Base-by-base conservation (phyloP, 2,797 vertebrate genomes). In the Microctenopoma steveboyesi region DNA sequence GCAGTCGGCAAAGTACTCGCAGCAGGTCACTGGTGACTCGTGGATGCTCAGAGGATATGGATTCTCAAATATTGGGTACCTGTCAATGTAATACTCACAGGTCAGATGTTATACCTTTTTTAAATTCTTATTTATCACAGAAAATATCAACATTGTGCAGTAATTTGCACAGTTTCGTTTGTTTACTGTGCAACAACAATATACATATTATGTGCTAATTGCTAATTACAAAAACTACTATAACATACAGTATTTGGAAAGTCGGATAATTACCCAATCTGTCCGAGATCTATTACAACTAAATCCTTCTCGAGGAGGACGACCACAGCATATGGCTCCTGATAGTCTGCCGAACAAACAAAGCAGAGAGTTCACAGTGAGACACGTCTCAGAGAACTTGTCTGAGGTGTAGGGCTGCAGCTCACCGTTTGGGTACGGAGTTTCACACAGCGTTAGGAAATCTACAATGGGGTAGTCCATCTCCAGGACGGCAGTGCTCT, bases 381-480 rank as follows among this genome's bases (percentile, higher is more conserved):
- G 12, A 22, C 33, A 22, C 35, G 22, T 25, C 8, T 6, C 43
- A 30, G 18, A 2, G 1, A 43, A n/a, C 5, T 27, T 47, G 63
- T 33, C 16, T 28, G 2, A 4, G 16, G 28, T 1, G 16, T 4
- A 39, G 42, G n/a, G 7, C 25, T 10, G 15, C 16, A 27, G 39
- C 90, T 87, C 74, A 97, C 98, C 98, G 11, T 95, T 99, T 53
- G 98, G 94, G 91, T 99, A 99, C 0, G 98, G 98, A 30, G 98
- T 99, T 94, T 99, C 98, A 91, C 98, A 99, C n/a, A 99, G 95
- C 0, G 96, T 99, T 55, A 99, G 92, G 86, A 99, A 99, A 85
- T 99, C 98, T 72, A 99, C 98, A 55, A 99, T 98, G 22, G 96
- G 95, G 86, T 96, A 98, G 94, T 99, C 98, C 98, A 99, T 99